Evolutionary conservation across 2,113 vertebrate species (phyloP).

Genomic region (crab-eating macaque (Macaca fascicularis)): T2T-MFA8v1.1 NC_088377.1:90937501-90938000

Average conservation of each 20-base stretch:
- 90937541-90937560: not conserved
- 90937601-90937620: not conserved
- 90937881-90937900: not conserved
- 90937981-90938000: not conserved
- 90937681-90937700: not conserved
- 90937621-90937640: not conserved
- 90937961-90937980: not conserved
- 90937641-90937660: not conserved
- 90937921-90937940: not conserved
- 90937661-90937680: not conserved
- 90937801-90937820: not conserved
- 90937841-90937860: not conserved
- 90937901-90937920: not conserved
- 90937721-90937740: not conserved
- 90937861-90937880: not conserved
- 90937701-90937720: not conserved
- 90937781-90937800: not conserved
- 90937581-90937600: not conserved
- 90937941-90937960: not conserved
- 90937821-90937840: not conserved
- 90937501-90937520: not conserved
- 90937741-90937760: not conserved
- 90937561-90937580: not conserved
- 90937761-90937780: not conserved
- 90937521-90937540: not conserved